Evolutionary conservation across 2,113 vertebrate species (phyloP).

Genomic region (Crypturellus undulatus): DNA sequence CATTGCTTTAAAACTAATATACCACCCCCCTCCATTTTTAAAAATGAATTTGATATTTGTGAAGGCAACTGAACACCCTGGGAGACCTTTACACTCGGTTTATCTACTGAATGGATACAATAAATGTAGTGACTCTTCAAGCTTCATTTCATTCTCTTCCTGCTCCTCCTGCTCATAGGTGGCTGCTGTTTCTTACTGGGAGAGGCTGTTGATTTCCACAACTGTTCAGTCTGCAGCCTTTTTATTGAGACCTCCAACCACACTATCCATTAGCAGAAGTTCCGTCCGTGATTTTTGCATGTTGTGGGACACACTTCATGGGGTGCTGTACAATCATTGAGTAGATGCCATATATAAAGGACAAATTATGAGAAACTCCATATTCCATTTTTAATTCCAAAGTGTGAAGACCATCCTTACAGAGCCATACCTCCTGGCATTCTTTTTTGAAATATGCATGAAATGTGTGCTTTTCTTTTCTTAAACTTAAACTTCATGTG

Average conservation of each 20-base stretch:
- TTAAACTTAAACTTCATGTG: not conserved
- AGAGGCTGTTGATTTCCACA: not conserved
- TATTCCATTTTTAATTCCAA: not conserved
- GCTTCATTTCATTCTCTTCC: not conserved
- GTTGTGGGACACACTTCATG: not conserved
- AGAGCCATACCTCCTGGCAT: not conserved
- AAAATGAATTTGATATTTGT: not conserved
- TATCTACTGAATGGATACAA: accelerated
- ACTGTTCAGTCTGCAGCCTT: not conserved
- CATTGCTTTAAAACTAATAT: not conserved
- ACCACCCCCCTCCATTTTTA: accelerated
- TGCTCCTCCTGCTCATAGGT: not conserved
- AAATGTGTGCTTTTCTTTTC: not conserved
- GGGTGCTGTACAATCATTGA: not conserved
- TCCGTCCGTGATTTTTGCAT: not conserved
- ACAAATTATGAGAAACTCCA: not conserved
- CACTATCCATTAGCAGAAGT: not conserved
- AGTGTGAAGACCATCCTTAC: accelerated
- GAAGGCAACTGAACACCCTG: not conserved
- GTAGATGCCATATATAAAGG: not conserved
- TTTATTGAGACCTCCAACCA: not conserved
- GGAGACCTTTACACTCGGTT: not conserved
- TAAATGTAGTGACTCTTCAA: not conserved
- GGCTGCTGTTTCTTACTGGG: not conserved
- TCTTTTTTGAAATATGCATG: not conserved